These are phyloP conservation scores for Listronotus bonariensis DNA, from an alignment of 1,140 invertebrate species.

Conservation along the genomic window DNA sequence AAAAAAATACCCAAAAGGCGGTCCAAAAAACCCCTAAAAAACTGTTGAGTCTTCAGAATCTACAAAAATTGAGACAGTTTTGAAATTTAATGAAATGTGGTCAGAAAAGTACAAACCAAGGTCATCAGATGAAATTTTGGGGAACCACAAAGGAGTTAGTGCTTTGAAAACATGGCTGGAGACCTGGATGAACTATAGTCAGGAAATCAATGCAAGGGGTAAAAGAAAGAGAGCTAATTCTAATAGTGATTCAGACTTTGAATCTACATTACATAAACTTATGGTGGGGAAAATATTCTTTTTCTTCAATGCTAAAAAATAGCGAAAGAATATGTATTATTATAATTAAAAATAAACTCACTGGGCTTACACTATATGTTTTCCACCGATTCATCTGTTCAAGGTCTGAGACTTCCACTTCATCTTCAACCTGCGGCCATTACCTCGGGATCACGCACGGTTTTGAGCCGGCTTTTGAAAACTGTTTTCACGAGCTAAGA, in stretches of 20 bases:
- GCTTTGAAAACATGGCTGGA: slow-evolving; percentile 75
- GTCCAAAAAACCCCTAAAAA: slow-evolving; percentile 51
- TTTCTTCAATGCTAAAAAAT: too few relatives aligned
- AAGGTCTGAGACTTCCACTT: too few relatives aligned
- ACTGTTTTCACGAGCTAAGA: too few relatives aligned
- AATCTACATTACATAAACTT: too few relatives aligned
- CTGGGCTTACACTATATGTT: too few relatives aligned
- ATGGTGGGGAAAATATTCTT: too few relatives aligned
- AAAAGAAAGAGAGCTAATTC: slow-evolving; percentile 50
- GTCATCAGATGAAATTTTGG: slow-evolving; percentile 69
- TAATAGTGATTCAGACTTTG: slow-evolving; percentile 64
- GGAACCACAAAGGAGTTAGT: slow-evolving; percentile 69
- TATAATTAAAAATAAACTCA: too few relatives aligned
- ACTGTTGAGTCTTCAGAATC: slow-evolving; percentile 51
- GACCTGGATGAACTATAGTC: slow-evolving; percentile 64
- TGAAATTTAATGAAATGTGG: slow-evolving; percentile 59
- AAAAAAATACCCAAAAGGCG: slow-evolving; percentile 53
- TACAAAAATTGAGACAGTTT: neutral
- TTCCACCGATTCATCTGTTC: too few relatives aligned
- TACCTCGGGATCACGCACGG: too few relatives aligned
- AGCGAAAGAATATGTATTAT: too few relatives aligned
- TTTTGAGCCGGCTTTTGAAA: too few relatives aligned
- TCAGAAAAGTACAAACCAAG: slow-evolving; percentile 79
- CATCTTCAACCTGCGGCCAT: too few relatives aligned
- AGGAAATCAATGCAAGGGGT: slow-evolving; percentile 48